phyloP scores from a whole-genome alignment of 2,113 vertebrate genomes.

The Ceyx cyanopectus region DNA sequence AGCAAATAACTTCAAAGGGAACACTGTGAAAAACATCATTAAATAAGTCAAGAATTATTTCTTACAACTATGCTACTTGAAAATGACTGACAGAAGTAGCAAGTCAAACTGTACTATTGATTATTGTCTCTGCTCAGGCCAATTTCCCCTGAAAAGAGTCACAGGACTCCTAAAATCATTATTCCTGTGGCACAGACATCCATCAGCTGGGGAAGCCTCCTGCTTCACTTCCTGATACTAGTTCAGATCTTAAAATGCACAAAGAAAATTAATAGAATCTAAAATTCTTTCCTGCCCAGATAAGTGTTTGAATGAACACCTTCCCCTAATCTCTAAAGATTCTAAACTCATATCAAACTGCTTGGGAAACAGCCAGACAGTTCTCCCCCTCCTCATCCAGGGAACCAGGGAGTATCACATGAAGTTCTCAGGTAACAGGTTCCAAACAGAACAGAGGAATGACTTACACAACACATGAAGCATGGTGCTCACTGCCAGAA shows the following conservation, averaged over 20 bases:
- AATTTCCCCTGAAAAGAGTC: not conserved
- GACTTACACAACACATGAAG: not conserved
- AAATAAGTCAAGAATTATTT: not conserved
- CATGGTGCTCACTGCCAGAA: not conserved
- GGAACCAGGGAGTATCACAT: not conserved
- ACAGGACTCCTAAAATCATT: not conserved
- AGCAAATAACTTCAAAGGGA: not conserved
- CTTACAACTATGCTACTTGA: not conserved
- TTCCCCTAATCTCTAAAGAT: not conserved
- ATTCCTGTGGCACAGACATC: not conserved
- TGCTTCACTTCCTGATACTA: not conserved
- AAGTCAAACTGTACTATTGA: not conserved
- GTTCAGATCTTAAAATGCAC: fast-evolving
- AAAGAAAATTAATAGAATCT: not conserved
- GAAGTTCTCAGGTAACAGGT: not conserved
- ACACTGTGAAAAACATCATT: not conserved
- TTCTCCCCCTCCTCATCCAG: not conserved
- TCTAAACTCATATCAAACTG: not conserved
- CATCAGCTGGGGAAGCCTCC: not conserved
- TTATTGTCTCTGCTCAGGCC: not conserved
- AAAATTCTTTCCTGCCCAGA: not conserved
- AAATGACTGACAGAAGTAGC: not conserved
- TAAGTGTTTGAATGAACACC: not conserved
- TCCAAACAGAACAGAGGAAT: not conserved
- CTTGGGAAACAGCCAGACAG: not conserved